Base-by-base conservation (phyloP, 2,113 vertebrate genomes). In the Ceyx melanurus region DNA sequence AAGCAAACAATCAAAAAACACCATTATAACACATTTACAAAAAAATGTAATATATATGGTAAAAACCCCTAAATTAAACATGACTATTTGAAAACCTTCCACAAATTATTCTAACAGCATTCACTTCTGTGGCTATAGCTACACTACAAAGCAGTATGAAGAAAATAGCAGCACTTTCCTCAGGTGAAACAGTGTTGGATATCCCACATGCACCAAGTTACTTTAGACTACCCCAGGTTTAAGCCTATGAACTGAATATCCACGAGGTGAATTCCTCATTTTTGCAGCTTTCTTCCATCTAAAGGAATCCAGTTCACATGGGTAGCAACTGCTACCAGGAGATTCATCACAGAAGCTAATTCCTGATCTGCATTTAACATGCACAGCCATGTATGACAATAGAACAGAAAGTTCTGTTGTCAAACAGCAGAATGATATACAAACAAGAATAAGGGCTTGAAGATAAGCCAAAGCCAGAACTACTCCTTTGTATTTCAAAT, bases 341-440 rank as follows among this genome's bases (percentile, higher is more conserved):
- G 43, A 70, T 64, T 42, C 0, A 33, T 75, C 75, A 51, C 50
- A 45, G 35, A 68, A 74, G 50, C 33, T 28, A 31, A 64, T 50
- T 51, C 29, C 42, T 33, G 26, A 74, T 40, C 33, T 29, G 37
- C 54, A n/a, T 8, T 8, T 22, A 46, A 37, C 18, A 11, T 43
- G 28, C 28, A 42, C 1, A 42, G 45, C 31, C 16, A 26, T 1
- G 8, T 6, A 46, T 20, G 51, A 21, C 17, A 65, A 33, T 33
- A 33, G 33, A 33, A 33, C 33, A 33, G 33, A 25, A 60, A n/a
- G 19, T 14, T 70, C 22, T 74, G 35, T 29, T 19, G 33, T 33
- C 31, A 28, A 68, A 53, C 10, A 81, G 58, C 0, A 0, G 17
- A 75, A 58, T 1, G 2, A 45, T 9, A 57, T 3, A 66, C 7